A percentile compares a stretch with the other conserved stretches of the same genome.
Conservation (phyloP, 2,797 vertebrate genomes). For the Antrozous pallidus region DNA sequence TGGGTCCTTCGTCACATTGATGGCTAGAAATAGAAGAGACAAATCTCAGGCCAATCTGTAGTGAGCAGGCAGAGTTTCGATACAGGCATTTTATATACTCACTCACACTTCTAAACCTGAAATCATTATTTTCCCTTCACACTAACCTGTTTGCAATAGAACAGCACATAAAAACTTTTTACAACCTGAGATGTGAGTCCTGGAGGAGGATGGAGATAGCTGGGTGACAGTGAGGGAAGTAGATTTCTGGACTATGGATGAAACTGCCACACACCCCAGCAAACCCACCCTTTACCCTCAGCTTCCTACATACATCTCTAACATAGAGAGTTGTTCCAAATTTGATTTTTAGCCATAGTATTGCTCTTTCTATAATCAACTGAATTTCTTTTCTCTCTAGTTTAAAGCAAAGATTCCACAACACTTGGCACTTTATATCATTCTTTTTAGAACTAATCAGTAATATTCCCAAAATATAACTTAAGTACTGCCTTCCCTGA, state of each 20-base stretch:
- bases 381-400: constrained; percentile 21
- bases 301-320: not conserved
- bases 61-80: not conserved
- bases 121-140: not conserved
- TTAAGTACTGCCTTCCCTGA: constrained; percentile 58
- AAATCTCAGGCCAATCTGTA: not conserved
- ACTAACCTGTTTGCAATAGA: not conserved
- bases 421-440: not conserved
- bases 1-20: not conserved
- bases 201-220: not conserved
- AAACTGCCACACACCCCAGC: not conserved
- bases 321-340: not conserved
- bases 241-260: not conserved
- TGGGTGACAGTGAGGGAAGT: not conserved
- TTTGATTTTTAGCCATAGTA: not conserved
- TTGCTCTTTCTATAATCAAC: not conserved
- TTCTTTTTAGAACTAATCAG: constrained; percentile 47
- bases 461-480: constrained; percentile 51
- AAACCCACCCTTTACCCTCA: not conserved
- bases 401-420: constrained; percentile 42
- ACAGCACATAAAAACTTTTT: not conserved
- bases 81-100: not conserved
- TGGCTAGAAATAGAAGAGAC: not conserved
- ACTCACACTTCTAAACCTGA: not conserved
- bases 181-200: not conserved